Percentiles rank a stretch among this genome's conserved stretches.
phyloP scores from a whole-genome alignment of 2,113 vertebrate genomes.

The Prietella phreatophila region DNA sequence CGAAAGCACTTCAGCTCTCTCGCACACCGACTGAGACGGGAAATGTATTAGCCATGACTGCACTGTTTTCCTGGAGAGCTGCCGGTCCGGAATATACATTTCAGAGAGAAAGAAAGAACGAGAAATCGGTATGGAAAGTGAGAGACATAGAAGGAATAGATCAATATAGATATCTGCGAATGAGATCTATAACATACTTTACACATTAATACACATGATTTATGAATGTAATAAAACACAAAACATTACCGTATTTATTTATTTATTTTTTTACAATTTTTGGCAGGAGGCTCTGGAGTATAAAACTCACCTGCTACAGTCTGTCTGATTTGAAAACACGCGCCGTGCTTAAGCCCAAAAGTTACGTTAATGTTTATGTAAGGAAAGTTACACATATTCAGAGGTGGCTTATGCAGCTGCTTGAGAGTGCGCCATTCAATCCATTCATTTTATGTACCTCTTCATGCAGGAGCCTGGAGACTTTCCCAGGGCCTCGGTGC shows the following conservation, averaged over 20 bases:
- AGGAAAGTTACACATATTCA: neutral
- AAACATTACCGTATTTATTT: neutral
- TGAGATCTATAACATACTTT: neutral
- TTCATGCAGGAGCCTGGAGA: too few species aligned
- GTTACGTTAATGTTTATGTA: neutral
- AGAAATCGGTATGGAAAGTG: neutral
- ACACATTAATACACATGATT: neutral
- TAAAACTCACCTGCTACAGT: neutral
- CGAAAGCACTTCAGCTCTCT: slow-evolving; percentile 21
- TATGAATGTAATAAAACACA: neutral
- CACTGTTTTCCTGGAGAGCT: neutral
- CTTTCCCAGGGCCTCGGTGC: too few species aligned
- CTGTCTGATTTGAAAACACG: neutral
- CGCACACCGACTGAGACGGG: neutral
- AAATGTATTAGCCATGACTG: neutral
- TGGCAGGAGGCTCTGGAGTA: neutral
- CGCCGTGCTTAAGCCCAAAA: neutral
- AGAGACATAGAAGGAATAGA: neutral
- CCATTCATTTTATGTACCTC: too few species aligned
- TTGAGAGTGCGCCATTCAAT: neutral
- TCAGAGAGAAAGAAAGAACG: neutral
- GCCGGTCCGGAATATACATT: neutral
- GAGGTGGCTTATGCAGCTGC: neutral
- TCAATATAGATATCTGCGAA: neutral
- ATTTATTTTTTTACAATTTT: neutral